A percentile compares a stretch with the other conserved stretches of the same genome.
Evolutionary conservation across 2,888 invertebrate genomes (phyloP).

Genomic region (Apamea epomidion): DNA sequence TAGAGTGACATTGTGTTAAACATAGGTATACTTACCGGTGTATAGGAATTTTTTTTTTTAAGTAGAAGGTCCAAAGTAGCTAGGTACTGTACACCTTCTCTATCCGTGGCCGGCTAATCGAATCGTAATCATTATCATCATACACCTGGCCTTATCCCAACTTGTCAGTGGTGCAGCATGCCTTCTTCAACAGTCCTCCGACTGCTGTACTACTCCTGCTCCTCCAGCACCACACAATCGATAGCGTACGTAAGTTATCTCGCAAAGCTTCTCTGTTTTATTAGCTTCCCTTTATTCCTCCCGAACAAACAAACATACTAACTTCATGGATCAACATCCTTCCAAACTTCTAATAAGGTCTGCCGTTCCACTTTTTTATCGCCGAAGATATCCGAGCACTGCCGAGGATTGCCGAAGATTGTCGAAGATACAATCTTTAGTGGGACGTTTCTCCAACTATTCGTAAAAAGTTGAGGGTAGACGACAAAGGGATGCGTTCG

Average conservation of each 20-base stretch:
- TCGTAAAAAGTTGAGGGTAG: slow-evolving; percentile 68
- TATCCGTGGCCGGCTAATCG: not conserved
- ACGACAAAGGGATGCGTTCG: slow-evolving; percentile 72
- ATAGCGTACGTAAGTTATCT: slow-evolving; percentile 40
- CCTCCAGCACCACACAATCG: slow-evolving; percentile 27
- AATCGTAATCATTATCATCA: too few species aligned
- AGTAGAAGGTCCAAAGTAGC: too few species aligned
- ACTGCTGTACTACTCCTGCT: not conserved
- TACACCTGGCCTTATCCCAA: not conserved
- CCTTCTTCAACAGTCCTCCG: not conserved
- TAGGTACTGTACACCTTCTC: too few species aligned
- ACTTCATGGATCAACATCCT: slow-evolving; percentile 67
- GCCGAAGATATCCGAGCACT: slow-evolving; percentile 61
- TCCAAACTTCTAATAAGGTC: slow-evolving; percentile 68
- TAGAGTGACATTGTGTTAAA: not conserved
- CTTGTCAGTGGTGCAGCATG: not conserved
- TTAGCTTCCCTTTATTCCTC: slow-evolving; percentile 64
- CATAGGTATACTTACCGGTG: not conserved
- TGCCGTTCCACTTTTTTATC: slow-evolving; percentile 65
- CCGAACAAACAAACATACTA: slow-evolving; percentile 63
- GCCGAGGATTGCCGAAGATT: slow-evolving; percentile 52
- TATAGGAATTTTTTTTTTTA: too few species aligned
- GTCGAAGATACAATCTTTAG: slow-evolving; percentile 64
- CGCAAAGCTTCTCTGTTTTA: slow-evolving; percentile 58
- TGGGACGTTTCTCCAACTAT: slow-evolving; percentile 67